phyloP scores from a whole-genome alignment of 2,888 invertebrate species.

The Lomographa bimaculata region DNA sequence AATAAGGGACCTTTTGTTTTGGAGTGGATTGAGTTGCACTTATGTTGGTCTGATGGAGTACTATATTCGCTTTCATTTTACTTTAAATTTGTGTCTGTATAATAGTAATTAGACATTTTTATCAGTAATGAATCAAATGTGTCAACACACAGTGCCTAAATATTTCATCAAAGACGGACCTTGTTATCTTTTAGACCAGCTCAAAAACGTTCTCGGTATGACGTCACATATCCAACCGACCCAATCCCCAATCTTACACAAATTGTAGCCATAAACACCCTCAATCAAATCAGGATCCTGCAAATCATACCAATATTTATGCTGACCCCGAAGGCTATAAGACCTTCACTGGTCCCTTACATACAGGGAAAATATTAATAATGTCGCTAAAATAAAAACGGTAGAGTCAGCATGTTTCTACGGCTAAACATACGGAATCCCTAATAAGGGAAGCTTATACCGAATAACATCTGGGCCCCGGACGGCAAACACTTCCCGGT shows the following conservation, averaged over 20 bases:
- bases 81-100: too few species aligned
- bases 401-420: constrained; percentile 54
- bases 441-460: constrained; percentile 79
- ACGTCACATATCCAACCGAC: too few species aligned
- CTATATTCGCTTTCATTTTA: too few species aligned
- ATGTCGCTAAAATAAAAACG: constrained; percentile 68
- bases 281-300: constrained; percentile 21
- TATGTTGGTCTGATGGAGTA: too few species aligned
- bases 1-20: too few species aligned
- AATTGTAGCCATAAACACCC: constrained; percentile 19
- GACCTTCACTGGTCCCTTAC: constrained; percentile 17
- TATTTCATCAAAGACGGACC: too few species aligned
- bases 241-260: neutral
- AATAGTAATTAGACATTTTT: too few species aligned
- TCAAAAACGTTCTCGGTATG: neutral
- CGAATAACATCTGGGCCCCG: constrained; percentile 79
- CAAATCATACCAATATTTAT: constrained; percentile 26
- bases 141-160: too few species aligned
- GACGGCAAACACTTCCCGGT: constrained; percentile 76
- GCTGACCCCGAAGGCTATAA: constrained; percentile 30
- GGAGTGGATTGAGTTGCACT: too few species aligned
- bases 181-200: neutral
- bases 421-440: constrained; percentile 71
- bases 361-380: constrained; percentile 62
- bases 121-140: too few species aligned